Evolutionary conservation across 2,797 vertebrate genomes (phyloP).

Genomic region (Anguilla anguilla): DNA sequence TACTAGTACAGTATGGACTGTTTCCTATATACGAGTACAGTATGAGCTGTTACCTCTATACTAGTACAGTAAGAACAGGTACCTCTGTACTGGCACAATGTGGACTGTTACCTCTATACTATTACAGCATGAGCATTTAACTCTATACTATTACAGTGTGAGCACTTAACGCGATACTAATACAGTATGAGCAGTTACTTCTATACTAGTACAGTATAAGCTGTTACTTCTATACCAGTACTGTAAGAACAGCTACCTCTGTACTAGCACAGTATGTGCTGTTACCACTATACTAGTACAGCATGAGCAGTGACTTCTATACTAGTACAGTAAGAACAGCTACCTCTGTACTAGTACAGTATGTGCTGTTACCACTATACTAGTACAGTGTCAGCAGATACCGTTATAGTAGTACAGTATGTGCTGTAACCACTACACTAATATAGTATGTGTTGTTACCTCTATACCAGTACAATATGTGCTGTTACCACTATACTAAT

Average conservation of each 20-base stretch:
- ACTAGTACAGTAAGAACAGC: too few species aligned
- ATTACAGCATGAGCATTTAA: background rate
- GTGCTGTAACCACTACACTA: background rate
- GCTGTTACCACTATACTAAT: background rate
- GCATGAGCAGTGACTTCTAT: background rate
- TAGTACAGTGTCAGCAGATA: background rate
- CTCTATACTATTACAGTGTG: too few species aligned
- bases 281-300: background rate
- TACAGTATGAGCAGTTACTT: background rate
- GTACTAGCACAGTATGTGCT: background rate
- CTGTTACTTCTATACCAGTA: background rate
- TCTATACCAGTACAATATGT: background rate
- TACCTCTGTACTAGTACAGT: background rate
- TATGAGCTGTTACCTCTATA: background rate
- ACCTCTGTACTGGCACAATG: background rate
- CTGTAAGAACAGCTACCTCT: background rate
- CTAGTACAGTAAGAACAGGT: background rate
- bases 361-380: background rate
- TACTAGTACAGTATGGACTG: background rate
- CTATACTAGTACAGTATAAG: background rate
- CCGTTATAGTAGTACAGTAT: background rate
- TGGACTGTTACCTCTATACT: background rate
- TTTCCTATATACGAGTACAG: background rate
- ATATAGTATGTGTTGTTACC: background rate
- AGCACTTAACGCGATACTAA: too few species aligned